Evolutionary conservation across 1,140 invertebrate genomes (phyloP), one percentile per base, ranked within the genome.

Genomic region (Hestina assimilis): DNA sequence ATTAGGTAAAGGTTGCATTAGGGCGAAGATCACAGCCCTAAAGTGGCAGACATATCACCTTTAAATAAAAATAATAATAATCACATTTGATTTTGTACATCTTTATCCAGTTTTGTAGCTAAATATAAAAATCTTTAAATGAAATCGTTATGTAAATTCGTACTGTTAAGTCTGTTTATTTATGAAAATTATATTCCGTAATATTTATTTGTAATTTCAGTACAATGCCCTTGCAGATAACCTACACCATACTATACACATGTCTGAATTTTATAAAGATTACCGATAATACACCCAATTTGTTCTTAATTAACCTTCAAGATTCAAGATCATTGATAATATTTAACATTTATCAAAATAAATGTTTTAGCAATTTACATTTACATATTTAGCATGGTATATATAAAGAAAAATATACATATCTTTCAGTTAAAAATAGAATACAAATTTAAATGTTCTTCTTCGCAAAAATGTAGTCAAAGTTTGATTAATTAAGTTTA

Each of bases 11-110:
- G 65, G 68, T 82, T 76, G 63, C 53, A 66, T 74, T 72, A 81
- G 77, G 69, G 72, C 77, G 59, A 60, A 62, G 69, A 66, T 66
- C 68, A 63, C 65, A 66, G 61, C 60, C 56, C 60, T 42, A 41
- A 17, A 12, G 35, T 43, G 56, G 63, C 70, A 72, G 75, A 71
- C 52, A 77, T 67, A 73, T 83, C 70, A 81, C 75, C 72, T 69
- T 54, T 17, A 31, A 43, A 26, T 43, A 14, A 45, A 19, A 8
- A 29, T 24, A 43, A 12, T 43, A 43, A n/a, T 28, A 28, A 2
- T 28, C 9, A 3, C n/a, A 31, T 11, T n/a, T n/a, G n/a, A n/a
- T n/a, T n/a, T n/a, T n/a, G n/a, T n/a, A n/a, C n/a, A n/a, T n/a
- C n/a, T n/a, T n/a, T n/a, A n/a, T n/a, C n/a, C n/a, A n/a, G n/a